A percentile compares a stretch with the other conserved stretches of the same genome.
These are phyloP conservation scores for Zosterops lateralis DNA, from an alignment of 2,113 vertebrate species.

Conservation along the genomic window DNA sequence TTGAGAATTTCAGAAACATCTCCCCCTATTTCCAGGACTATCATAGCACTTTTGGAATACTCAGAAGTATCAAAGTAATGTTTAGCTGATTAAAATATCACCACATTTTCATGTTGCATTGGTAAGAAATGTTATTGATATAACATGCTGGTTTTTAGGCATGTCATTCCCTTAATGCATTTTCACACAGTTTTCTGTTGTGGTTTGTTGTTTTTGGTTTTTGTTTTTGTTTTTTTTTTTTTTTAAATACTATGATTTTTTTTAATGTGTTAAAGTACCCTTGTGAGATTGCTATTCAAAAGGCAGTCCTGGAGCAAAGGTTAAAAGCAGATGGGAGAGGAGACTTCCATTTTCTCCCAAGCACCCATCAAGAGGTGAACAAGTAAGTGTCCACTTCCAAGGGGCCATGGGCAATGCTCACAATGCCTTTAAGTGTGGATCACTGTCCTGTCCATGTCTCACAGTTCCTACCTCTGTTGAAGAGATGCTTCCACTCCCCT, in stretches of 20 bases:
- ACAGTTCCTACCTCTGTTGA: not conserved
- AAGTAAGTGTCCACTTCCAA: not conserved
- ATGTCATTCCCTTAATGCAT: not conserved
- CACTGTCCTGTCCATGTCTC: not conserved
- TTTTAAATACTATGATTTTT: not conserved
- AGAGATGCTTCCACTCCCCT: not conserved
- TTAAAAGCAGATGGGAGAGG: not conserved
- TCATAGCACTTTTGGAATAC: not conserved
- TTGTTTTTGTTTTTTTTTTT: not conserved
- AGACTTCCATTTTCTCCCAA: not conserved
- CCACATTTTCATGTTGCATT: not conserved
- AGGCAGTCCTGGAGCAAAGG: not conserved
- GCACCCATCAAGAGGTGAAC: not conserved
- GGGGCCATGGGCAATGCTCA: not conserved
- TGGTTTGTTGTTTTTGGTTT: not conserved
- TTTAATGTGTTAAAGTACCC: not conserved
- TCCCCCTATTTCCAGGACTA: not conserved
- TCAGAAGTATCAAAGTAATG: not conserved
- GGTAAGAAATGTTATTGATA: not conserved
- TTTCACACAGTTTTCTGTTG: not conserved
- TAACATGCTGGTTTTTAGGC: not conserved
- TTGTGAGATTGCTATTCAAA: not conserved
- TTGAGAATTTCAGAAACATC: not conserved
- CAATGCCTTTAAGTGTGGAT: not conserved
- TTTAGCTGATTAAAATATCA: not conserved